A percentile compares a stretch with the other conserved stretches of the same genome.
phyloP scores from a whole-genome alignment of 2,113 vertebrate species.

The Phrynosoma platyrhinos region DNA sequence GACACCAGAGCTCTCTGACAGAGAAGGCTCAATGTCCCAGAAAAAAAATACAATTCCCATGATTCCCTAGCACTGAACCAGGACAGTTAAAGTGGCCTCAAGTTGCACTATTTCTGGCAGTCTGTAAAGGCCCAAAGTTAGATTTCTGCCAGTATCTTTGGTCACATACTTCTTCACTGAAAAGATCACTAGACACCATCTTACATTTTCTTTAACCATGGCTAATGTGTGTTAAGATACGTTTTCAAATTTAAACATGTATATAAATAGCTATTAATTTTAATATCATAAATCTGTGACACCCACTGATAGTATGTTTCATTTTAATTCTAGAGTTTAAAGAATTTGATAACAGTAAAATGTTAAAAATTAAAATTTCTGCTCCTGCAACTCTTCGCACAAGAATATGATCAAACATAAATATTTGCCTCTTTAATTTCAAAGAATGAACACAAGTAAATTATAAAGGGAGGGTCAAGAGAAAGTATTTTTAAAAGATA shows the following conservation, averaged over 20 bases:
- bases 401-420: constrained; percentile 1
- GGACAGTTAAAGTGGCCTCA: too few species aligned
- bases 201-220: background rate
- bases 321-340: constrained; percentile 17
- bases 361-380: background rate
- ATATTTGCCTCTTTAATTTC: background rate
- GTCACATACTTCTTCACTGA: background rate
- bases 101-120: too few species aligned
- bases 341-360: background rate
- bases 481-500: constrained; percentile 59
- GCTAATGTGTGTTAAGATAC: background rate
- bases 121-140: background rate
- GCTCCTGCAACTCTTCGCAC: background rate
- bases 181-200: background rate
- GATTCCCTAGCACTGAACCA: too few species aligned
- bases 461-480: constrained; percentile 6
- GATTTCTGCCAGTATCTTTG: background rate
- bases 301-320: background rate
- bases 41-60: too few species aligned
- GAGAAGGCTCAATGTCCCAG: too few species aligned
- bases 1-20: too few species aligned
- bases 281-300: background rate
- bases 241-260: background rate
- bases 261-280: background rate
- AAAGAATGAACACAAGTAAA: background rate